A percentile compares a stretch with the other conserved stretches of the same genome.
These are phyloP conservation scores for Lasioglossum morio DNA, from an alignment of 2,888 invertebrate genomes.

Conservation along the genomic window DNA sequence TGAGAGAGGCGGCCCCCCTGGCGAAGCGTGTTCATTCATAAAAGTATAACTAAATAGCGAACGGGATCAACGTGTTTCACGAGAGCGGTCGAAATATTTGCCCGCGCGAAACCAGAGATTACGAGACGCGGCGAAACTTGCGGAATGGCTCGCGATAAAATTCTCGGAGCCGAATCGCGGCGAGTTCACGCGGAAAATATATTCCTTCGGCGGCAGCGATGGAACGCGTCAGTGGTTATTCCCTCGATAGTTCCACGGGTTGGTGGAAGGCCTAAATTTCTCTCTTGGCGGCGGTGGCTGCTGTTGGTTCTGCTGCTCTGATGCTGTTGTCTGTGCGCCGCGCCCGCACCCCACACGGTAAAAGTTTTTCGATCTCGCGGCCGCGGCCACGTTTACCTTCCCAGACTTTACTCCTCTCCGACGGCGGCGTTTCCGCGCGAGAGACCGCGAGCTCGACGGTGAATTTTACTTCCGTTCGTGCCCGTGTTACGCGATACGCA, in stretches of 20 bases:
- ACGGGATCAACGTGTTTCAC: neutral
- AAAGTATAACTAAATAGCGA: neutral
- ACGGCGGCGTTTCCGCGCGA: neutral
- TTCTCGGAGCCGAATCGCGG: neutral
- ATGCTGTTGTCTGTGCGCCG: neutral
- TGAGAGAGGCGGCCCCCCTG: neutral
- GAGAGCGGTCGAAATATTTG: neutral
- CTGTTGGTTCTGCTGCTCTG: too few relatives aligned
- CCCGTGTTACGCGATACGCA: constrained; percentile 30
- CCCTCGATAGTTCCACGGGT: neutral
- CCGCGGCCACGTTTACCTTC: constrained; percentile 13
- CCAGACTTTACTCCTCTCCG: constrained; percentile 15
- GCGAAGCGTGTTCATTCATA: neutral
- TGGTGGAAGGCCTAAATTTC: constrained; percentile 22
- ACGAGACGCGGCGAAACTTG: neutral
- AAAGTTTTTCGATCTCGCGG: constrained; percentile 28
- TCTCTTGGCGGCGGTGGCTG: neutral
- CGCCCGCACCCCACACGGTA: neutral
- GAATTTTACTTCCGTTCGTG: constrained; percentile 2
- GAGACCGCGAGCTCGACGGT: constrained; percentile 17
- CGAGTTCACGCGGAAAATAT: neutral
- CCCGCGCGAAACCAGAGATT: neutral
- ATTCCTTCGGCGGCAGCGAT: constrained; percentile 1
- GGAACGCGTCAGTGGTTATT: constrained; percentile 4
- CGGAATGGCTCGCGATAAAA: neutral